Conservation (phyloP, 2,888 invertebrate species). For the Chironomus tentans region DNA sequence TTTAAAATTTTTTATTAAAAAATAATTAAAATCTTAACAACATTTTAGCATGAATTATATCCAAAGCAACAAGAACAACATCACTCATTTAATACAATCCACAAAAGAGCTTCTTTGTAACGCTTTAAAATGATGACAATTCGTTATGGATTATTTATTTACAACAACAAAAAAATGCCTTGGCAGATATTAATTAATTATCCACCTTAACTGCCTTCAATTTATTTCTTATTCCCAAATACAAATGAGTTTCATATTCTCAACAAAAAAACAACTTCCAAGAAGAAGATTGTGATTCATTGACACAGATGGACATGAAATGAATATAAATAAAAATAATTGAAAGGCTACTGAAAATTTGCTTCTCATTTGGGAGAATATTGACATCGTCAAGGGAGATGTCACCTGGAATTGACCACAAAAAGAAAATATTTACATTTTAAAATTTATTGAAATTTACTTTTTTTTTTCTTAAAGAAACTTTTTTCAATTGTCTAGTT, state of each 20-base stretch:
- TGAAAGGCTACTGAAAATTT: background rate
- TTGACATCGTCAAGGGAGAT: background rate
- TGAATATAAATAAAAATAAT: no score
- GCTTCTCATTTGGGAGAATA: background rate
- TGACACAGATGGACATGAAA: no score
- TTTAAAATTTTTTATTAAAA: no score
- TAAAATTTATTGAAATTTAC: background rate
- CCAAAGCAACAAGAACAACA: no score
- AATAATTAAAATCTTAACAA: no score
- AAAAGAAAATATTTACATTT: background rate
- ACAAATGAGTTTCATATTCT: background rate
- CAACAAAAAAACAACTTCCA: background rate
- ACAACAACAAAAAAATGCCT: background rate
- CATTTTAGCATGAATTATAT: no score
- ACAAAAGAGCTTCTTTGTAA: background rate
- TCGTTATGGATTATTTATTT: constrained; percentile 11
- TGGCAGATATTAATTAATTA: constrained; percentile 1
- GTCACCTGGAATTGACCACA: background rate
- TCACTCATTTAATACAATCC: background rate
- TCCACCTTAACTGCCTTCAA: background rate
- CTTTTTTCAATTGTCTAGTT: background rate
- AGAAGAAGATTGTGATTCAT: background rate
- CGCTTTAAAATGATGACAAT: constrained; percentile 6
- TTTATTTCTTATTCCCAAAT: background rate
- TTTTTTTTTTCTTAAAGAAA: background rate